phyloP scores from a whole-genome alignment of 2,113 vertebrate genomes.

The Anoplopoma fimbria region DNA sequence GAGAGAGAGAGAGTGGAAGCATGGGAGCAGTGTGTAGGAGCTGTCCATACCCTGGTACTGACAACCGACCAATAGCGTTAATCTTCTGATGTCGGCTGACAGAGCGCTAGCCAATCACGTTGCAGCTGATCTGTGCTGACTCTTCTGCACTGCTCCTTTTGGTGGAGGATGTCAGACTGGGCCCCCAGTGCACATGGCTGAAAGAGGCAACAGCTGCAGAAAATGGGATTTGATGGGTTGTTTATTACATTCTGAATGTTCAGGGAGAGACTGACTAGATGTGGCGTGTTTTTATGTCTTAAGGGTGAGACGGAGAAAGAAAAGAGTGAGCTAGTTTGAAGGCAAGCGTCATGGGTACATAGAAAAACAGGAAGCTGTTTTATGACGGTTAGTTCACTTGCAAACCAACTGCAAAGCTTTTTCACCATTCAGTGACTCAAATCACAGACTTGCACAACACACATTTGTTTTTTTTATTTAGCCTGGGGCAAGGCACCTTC shows the following conservation, averaged over 20 bases:
- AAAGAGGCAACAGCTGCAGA: not conserved
- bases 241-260: not conserved
- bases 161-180: conserved; percentile 50
- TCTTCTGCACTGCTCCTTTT: conserved; percentile 53
- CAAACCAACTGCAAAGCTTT: not conserved
- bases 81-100: conserved; percentile 99
- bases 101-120: conserved; percentile 87
- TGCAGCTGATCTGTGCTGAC: conserved; percentile 86
- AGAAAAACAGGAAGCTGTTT: not conserved
- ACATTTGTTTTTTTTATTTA: not conserved
- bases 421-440: not conserved
- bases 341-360: not conserved
- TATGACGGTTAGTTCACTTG: not conserved
- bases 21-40: conserved; percentile 64
- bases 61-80: conserved; percentile 86
- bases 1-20: conserved; percentile 4
- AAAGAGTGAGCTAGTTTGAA: not conserved
- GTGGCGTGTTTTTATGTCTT: not conserved
- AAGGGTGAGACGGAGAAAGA: not conserved
- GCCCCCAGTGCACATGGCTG: conserved; percentile 44
- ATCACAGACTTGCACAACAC: not conserved
- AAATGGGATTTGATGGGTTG: conserved; percentile 11
- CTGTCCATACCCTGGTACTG: conserved; percentile 78
- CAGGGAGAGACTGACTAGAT: not conserved
- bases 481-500: not conserved